A percentile compares a stretch with the other conserved stretches of the same genome.
phyloP scores from a whole-genome alignment of 64 coral and sea anemone genomes.

The Cladopsammia gracilis region DNA sequence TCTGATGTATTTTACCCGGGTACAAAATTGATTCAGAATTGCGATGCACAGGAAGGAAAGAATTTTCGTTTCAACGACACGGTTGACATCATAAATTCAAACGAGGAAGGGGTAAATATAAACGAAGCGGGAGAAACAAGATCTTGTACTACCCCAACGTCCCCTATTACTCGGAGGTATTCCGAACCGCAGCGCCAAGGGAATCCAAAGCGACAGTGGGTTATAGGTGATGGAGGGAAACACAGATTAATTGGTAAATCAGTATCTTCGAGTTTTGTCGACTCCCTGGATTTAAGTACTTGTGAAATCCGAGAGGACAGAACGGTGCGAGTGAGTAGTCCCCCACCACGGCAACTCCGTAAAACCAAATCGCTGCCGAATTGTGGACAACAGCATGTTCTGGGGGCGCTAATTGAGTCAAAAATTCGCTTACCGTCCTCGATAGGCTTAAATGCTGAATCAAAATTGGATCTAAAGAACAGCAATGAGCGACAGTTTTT shows the following conservation, averaged over 20 bases:
- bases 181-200: conserved; percentile 77
- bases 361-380: conserved; percentile 98
- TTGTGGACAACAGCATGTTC: conserved; percentile 90
- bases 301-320: conserved; percentile 86
- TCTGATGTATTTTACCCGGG: conserved; percentile 34
- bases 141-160: background rate
- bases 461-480: conserved; percentile 95
- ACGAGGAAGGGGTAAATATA: conserved; percentile 61
- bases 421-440: conserved; percentile 95
- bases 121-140: conserved; percentile 43
- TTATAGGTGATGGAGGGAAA: conserved; percentile 67
- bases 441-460: conserved; percentile 88
- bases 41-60: conserved; percentile 52
- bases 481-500: conserved; percentile 98
- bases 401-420: conserved; percentile 96
- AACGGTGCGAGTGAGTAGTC: conserved; percentile 73
- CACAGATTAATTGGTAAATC: conserved; percentile 50
- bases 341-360: conserved; percentile 77
- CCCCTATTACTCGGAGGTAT: conserved; percentile 65
- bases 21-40: conserved; percentile 48
- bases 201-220: conserved; percentile 62
- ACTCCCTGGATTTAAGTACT: conserved; percentile 89
- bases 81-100: conserved; percentile 87
- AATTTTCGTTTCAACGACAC: conserved; percentile 92
- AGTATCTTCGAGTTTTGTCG: conserved; percentile 82